Conservation (phyloP, 2,797 vertebrate species). For the Crenichthys baileyi region DNA sequence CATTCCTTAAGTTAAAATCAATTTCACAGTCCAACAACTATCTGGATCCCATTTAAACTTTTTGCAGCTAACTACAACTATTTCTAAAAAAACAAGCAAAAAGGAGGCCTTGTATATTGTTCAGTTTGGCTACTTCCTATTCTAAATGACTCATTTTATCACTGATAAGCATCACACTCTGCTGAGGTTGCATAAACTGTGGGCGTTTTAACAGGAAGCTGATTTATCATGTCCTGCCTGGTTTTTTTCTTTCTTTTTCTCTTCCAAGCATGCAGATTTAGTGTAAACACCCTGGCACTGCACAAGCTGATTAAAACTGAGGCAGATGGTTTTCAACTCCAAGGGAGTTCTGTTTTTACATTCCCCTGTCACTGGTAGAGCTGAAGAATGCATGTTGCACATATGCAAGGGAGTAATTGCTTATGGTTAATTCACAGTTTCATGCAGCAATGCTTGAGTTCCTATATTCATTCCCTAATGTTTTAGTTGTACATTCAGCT, state of each 20-base stretch:
- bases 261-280: slow-evolving; percentile 49
- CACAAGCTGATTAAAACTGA: slow-evolving; percentile 69
- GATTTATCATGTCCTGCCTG: slow-evolving; percentile 59
- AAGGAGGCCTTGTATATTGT: neutral
- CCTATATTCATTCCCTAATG: neutral
- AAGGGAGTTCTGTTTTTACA: slow-evolving; percentile 73
- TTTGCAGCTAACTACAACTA: neutral
- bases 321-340: slow-evolving; percentile 69
- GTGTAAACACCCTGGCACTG: slow-evolving; percentile 77
- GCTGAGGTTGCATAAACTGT: slow-evolving; percentile 30
- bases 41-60: neutral
- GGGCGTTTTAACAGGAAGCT: slow-evolving; percentile 51
- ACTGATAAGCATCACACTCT: slow-evolving; percentile 46
- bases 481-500: neutral
- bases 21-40: neutral
- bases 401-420: neutral
- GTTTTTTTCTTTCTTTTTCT: slow-evolving; percentile 34
- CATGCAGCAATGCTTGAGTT: neutral
- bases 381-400: slow-evolving; percentile 48
- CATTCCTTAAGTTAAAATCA: slow-evolving; percentile 5
- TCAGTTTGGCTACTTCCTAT: slow-evolving; percentile 20
- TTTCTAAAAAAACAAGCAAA: neutral
- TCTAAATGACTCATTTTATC: slow-evolving; percentile 38
- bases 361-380: slow-evolving; percentile 67
- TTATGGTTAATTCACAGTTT: slow-evolving; percentile 4